Base-by-base conservation (phyloP, 2,888 invertebrate species). In the Magallana nippona region DNA sequence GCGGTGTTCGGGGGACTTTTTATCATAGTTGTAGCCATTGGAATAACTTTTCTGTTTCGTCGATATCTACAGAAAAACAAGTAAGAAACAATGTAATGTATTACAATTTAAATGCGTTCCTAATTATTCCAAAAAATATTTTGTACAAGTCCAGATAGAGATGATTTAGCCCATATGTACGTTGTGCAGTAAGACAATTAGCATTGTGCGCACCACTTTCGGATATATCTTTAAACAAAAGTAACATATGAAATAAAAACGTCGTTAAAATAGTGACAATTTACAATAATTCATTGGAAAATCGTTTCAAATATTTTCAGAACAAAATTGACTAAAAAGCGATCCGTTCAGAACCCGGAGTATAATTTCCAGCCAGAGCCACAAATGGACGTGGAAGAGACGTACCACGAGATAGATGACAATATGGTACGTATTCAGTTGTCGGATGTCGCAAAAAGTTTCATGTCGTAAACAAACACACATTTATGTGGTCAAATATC, bases 341-440 rank as follows among this genome's bases (percentile, higher is more conserved):
- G 27, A 32, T 71, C 63, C 27, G 63, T 71, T 71, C 63, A 71
- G 27, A 71, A 71, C 3, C 63, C 63, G 8, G 63, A 71, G 22
- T 32, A 71, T 32, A 71, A 71, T 71, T 71, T 32, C 8, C 63
- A 27, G 63, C 63, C 63, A 27, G 63, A 71, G 15, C 13, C 63
- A 13, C 13, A 27, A 15, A 27, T 27, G 27, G 63, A 71, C 13
- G 63, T 27, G 1, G 63, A 71, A 27, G 63, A 71, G 27, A 71
- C 27, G 27, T 71, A 71, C 27, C 63, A 71, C 63, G 63, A 27
- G 63, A 71, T 71, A 13, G 27, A 71, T 32, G 63, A 71, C 27
- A 71, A 71, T 71, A 71, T 32, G 27, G 63, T 71, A 32, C 13
- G 13, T 71, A 3, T 44, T 44, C 32, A 44, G 32, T 44, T 44